These are phyloP conservation scores for Zonitis immaculata DNA, from an alignment of 2,888 invertebrate species.

Conservation along the genomic window DNA sequence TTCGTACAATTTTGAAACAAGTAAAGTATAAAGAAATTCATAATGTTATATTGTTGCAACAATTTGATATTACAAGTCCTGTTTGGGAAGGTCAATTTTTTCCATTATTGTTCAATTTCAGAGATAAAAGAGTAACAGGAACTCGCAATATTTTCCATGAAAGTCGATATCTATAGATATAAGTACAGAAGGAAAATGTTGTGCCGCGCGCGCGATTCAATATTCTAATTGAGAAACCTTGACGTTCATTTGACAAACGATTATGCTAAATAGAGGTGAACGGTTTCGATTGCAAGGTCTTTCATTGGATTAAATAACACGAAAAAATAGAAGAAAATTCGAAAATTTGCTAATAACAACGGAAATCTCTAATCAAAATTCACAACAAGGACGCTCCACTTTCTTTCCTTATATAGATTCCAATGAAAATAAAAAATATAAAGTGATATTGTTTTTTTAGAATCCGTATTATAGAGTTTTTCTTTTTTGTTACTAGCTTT, in stretches of 20 bases:
- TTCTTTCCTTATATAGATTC: too few species aligned
- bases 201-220: constrained; percentile 1
- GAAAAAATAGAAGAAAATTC: neutral
- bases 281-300: constrained; percentile 14
- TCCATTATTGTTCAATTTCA: neutral
- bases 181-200: constrained; percentile 15
- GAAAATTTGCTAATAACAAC: neutral
- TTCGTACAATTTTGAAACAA: too few species aligned
- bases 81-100: constrained; percentile 8
- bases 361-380: neutral
- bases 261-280: constrained; percentile 10
- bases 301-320: neutral
- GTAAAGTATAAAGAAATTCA: too few species aligned
- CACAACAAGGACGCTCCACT: neutral
- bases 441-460: neutral
- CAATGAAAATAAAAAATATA: neutral
- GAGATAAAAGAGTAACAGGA: constrained; percentile 8
- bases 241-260: constrained; percentile 11
- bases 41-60: neutral
- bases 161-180: too few species aligned
- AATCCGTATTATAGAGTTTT: neutral
- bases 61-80: constrained; percentile 2
- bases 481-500: neutral
- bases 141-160: constrained; percentile 14
- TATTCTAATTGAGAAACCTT: constrained; percentile 14